A percentile compares a stretch with the other conserved stretches of the same genome.
These are phyloP conservation scores for Heterotis niloticus DNA, from an alignment of 2,113 vertebrate genomes.

Conservation along the genomic window DNA sequence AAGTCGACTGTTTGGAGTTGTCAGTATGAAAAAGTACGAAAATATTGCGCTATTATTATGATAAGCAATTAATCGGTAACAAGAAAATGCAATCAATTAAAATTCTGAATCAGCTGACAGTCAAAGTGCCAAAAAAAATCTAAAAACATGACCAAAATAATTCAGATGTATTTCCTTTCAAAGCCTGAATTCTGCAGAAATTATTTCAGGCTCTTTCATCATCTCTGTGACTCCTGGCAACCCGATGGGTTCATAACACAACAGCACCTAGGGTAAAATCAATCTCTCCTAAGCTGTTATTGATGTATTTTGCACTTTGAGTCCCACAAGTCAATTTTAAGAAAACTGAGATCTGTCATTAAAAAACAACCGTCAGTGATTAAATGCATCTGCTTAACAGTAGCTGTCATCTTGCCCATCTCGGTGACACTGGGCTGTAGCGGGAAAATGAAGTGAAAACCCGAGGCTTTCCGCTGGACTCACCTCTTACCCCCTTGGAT, in stretches of 20 bases:
- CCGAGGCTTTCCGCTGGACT: conserved; percentile 40
- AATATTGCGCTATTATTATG: not conserved
- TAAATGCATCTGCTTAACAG: conserved; percentile 15
- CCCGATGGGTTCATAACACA: conserved; percentile 30
- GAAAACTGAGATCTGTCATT: conserved; percentile 28
- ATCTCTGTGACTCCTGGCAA: conserved; percentile 23
- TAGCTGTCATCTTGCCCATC: conserved; percentile 21
- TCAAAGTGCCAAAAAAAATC: not conserved
- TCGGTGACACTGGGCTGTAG: not conserved
- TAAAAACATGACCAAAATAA: conserved; percentile 1
- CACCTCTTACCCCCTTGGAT: conserved; percentile 90
- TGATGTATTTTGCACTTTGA: conserved; percentile 8
- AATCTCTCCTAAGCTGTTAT: not conserved
- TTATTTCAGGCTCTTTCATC: conserved; percentile 24
- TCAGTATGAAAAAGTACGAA: too few relatives aligned
- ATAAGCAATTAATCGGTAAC: conserved; percentile 11
- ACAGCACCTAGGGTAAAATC: not conserved
- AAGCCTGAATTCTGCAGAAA: conserved; percentile 4
- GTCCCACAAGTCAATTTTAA: conserved; percentile 24
- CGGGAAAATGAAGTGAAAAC: not conserved
- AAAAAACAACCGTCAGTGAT: conserved; percentile 31
- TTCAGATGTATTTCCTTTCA: not conserved
- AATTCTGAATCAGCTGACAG: not conserved
- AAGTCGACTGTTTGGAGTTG: too few relatives aligned
- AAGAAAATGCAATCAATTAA: not conserved